Conservation (phyloP, 2,888 invertebrate species). For the Encarsia formosa region DNA sequence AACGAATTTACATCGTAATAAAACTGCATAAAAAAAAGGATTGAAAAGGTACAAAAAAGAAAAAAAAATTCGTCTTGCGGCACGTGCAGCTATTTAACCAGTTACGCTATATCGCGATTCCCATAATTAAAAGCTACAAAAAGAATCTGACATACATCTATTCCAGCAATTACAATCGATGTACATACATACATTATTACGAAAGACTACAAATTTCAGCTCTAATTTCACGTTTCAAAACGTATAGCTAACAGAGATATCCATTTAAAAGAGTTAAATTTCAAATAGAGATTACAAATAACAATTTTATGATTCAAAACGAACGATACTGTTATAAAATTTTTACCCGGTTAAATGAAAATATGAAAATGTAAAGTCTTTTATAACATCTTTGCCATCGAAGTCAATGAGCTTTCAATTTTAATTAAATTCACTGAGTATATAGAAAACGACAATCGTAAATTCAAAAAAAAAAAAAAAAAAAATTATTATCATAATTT, state of each 20-base stretch:
- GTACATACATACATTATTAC: background rate
- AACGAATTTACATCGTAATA: constrained; percentile 13
- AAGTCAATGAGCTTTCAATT: too few relatives aligned
- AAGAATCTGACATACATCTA: constrained; percentile 7
- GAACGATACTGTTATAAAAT: too few relatives aligned
- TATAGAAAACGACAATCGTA: too few relatives aligned
- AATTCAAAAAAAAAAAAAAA: too few relatives aligned
- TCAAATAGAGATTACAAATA: too few relatives aligned
- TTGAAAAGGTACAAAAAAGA: background rate
- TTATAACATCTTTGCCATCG: too few relatives aligned
- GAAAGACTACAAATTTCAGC: background rate
- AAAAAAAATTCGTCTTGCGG: background rate
- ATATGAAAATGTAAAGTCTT: too few relatives aligned
- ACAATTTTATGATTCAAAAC: too few relatives aligned
- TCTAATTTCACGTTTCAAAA: constrained; percentile 5
- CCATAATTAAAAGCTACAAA: constrained; percentile 5
- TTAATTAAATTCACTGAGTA: too few relatives aligned
- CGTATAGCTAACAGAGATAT: background rate
- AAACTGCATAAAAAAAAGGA: background rate
- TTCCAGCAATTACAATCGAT: constrained; percentile 6
- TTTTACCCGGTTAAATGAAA: too few relatives aligned
- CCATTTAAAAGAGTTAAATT: too few relatives aligned
- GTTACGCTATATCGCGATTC: constrained; percentile 2
- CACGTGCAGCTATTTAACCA: constrained; percentile 6
- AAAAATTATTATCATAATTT: too few relatives aligned